Percentiles rank a stretch among this genome's conserved stretches.
Evolutionary conservation across 2,797 vertebrate species (phyloP).

Genomic region (Ctenochaetus hawaiiensis): DNA sequence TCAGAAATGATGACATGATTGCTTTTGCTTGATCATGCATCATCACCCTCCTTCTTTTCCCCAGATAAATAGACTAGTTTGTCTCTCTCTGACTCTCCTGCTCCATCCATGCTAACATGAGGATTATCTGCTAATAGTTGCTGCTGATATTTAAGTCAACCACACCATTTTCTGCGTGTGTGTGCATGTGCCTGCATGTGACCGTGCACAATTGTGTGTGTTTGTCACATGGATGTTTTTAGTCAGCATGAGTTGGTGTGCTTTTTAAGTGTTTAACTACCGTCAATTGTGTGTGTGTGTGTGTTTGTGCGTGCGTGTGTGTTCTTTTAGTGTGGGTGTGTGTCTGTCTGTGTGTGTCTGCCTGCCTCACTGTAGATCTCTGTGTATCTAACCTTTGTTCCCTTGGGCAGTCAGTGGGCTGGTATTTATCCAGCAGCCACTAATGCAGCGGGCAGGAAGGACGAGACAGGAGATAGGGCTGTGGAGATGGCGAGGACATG

Average conservation of each 20-base stretch:
- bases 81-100: conserved; percentile 64
- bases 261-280: conserved; percentile 79
- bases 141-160: conserved; percentile 70
- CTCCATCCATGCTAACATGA: conserved; percentile 67
- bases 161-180: conserved; percentile 78
- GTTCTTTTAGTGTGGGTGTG: conserved; percentile 16
- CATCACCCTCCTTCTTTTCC: conserved; percentile 90
- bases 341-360: conserved; percentile 30
- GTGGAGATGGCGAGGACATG: conserved; percentile 53
- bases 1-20: conserved; percentile 99
- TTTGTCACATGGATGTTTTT: conserved; percentile 58
- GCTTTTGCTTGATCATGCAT: conserved; percentile 99
- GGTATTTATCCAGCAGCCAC: conserved; percentile 95
- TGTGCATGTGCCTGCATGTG: not conserved
- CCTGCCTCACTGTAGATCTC: conserved; percentile 86
- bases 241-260: conserved; percentile 60
- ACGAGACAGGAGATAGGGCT: conserved; percentile 62
- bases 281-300: conserved; percentile 48
- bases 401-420: conserved; percentile 89
- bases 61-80: conserved; percentile 93
- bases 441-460: conserved; percentile 88
- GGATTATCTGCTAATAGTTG: conserved; percentile 82
- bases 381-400: conserved; percentile 97
- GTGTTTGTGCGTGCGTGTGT: conserved; percentile 33
- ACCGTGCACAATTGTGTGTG: not conserved